These are phyloP conservation scores for Danio kyathit DNA, from an alignment of 2,797 vertebrate species.

Conservation along the genomic window DNA sequence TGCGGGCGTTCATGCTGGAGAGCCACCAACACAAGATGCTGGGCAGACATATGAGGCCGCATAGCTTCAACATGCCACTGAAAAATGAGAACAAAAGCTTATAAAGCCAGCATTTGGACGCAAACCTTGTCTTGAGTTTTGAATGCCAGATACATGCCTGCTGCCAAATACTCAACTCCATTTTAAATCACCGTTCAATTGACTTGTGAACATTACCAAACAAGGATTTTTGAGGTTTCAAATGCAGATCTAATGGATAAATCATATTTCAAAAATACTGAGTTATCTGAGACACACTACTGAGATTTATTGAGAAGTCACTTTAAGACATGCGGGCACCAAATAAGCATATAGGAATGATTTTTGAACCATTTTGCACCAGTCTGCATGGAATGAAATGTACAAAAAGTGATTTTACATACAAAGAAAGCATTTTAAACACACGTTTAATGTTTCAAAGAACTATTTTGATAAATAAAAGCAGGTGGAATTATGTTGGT, in stretches of 20 bases:
- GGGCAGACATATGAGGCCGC: conserved; percentile 22
- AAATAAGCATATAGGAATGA: too few relatives aligned
- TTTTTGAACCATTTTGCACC: too few relatives aligned
- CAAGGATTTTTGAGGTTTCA: conserved; percentile 47
- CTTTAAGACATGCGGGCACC: conserved; percentile 31
- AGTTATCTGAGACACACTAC: not conserved
- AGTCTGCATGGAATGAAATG: too few relatives aligned
- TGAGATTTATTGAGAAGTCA: conserved; percentile 16
- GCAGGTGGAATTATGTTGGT: too few relatives aligned
- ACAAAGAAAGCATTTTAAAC: too few relatives aligned
- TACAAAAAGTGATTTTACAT: too few relatives aligned
- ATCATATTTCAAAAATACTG: not conserved
- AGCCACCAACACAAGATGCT: conserved; percentile 45
- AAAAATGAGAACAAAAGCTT: conserved; percentile 32
- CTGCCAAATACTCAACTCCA: not conserved
- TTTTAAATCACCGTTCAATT: not conserved
- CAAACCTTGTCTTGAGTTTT: not conserved
- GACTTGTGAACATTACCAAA: not conserved
- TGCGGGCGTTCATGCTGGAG: conserved; percentile 20
- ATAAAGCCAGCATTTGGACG: conserved; percentile 12
- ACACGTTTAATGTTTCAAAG: too few relatives aligned
- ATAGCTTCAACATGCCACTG: conserved; percentile 40
- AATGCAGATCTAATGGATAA: not conserved
- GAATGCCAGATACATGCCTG: not conserved
- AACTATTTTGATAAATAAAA: too few relatives aligned